These are phyloP conservation scores for Brachionus calyciflorus DNA, from an alignment of 1,140 invertebrate species.

Conservation along the genomic window DNA sequence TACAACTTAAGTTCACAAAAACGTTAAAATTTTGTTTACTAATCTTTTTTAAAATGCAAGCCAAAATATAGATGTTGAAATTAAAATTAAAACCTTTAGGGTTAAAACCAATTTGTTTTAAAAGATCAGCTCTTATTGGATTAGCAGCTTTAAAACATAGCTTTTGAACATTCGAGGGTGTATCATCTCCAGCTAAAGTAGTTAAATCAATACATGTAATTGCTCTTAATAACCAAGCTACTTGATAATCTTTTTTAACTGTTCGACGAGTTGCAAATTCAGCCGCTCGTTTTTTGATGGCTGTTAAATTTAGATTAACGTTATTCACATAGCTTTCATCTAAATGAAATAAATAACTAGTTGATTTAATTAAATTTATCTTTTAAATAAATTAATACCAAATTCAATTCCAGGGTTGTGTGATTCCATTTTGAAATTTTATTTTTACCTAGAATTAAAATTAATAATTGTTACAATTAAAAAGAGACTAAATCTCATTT, in stretches of 20 bases:
- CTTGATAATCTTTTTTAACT: constrained; percentile 64
- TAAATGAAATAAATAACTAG: constrained; percentile 53
- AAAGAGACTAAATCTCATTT: background rate
- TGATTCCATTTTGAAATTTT: background rate
- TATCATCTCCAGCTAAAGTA: constrained; percentile 83
- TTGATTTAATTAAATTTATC: background rate
- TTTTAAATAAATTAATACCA: constrained; percentile 5
- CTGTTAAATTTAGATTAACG: constrained; percentile 66
- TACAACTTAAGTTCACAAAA: too few relatives aligned
- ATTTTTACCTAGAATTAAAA: background rate
- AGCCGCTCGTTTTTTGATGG: constrained; percentile 64
- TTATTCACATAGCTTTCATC: constrained; percentile 65
- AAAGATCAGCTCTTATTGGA: constrained; percentile 63
- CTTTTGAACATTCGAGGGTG: constrained; percentile 71
- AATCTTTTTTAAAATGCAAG: too few relatives aligned
- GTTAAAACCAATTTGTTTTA: constrained; percentile 57
- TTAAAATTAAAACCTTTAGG: constrained; percentile 51
- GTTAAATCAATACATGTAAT: constrained; percentile 86
- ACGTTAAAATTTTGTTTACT: too few relatives aligned
- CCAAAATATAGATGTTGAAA: too few relatives aligned
- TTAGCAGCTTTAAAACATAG: constrained; percentile 74
- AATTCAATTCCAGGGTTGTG: constrained; percentile 19
- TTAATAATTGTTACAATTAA: too few relatives aligned
- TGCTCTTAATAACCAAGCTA: constrained; percentile 75
- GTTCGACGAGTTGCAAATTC: constrained; percentile 56